Conservation (phyloP, 1,140 invertebrate genomes). For the Trichonephila clavata region DNA sequence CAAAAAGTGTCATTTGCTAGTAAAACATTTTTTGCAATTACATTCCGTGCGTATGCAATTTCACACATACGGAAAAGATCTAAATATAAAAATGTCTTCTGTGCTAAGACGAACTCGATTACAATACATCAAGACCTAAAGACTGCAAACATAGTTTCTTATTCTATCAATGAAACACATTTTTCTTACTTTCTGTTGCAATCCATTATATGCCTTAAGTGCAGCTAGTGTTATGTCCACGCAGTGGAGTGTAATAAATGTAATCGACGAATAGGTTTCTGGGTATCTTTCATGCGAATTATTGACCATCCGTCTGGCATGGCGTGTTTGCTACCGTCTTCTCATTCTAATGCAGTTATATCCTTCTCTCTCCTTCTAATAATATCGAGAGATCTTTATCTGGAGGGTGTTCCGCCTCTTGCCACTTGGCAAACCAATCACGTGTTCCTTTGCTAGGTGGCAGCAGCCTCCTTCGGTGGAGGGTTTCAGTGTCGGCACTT, state of each 20-base stretch:
- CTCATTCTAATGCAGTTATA: constrained; percentile 66
- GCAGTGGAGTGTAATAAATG: not conserved
- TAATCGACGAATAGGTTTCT: constrained; percentile 4
- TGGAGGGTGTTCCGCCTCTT: constrained; percentile 53
- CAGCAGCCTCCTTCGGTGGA: constrained; percentile 41
- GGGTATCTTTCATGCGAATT: constrained; percentile 1
- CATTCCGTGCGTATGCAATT: too few relatives aligned
- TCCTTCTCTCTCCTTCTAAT: constrained; percentile 48
- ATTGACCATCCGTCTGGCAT: constrained; percentile 32
- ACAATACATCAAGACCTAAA: too few relatives aligned
- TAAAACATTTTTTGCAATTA: too few relatives aligned
- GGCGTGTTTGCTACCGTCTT: constrained; percentile 50
- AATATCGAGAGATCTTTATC: constrained; percentile 65
- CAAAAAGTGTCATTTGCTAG: too few relatives aligned
- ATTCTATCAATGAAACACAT: too few relatives aligned
- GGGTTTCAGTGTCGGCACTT: constrained; percentile 48
- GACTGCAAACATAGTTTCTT: too few relatives aligned
- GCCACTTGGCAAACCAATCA: constrained; percentile 57
- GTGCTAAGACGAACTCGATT: too few relatives aligned
- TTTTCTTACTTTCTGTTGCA: not conserved
- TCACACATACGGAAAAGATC: too few relatives aligned
- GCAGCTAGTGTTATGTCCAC: not conserved
- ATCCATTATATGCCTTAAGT: not conserved
- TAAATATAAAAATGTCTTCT: too few relatives aligned
- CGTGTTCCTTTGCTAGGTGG: constrained; percentile 66